Evolutionary conservation across 1,140 invertebrate genomes (phyloP).

Genomic region (Oscheius sp.): DNA sequence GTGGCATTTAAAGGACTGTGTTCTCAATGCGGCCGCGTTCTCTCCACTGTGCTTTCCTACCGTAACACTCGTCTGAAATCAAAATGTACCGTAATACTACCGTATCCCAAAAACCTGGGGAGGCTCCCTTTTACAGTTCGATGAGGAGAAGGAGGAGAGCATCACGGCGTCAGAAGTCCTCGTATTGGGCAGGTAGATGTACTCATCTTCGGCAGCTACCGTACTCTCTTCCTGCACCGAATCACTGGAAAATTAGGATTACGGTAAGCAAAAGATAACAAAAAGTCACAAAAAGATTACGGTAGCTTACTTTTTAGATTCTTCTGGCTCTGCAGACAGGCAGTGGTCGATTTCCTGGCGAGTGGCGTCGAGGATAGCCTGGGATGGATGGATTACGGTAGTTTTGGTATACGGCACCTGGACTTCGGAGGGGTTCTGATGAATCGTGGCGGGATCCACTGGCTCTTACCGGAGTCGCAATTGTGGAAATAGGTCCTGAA

Average conservation of each 20-base stretch:
- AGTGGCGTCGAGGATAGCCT: constrained; percentile 11
- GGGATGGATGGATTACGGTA: not conserved
- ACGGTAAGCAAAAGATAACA: not conserved
- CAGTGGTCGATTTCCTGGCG: constrained; percentile 17
- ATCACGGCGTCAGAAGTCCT: not conserved
- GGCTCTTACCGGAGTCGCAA: constrained; percentile 28
- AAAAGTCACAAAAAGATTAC: no score
- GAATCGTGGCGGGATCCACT: constrained; percentile 44
- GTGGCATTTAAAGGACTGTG: constrained; percentile 16
- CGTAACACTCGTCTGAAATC: not conserved
- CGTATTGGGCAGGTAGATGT: not conserved
- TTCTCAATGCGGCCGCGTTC: not conserved
- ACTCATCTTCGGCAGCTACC: not conserved
- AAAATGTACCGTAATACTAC: not conserved
- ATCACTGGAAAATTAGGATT: not conserved
- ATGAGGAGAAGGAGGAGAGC: not conserved
- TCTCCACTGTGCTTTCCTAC: not conserved
- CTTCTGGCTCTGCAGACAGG: not conserved
- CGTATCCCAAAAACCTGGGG: no score
- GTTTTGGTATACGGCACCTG: not conserved
- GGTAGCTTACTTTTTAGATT: constrained; percentile 14
- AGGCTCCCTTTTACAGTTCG: no score
- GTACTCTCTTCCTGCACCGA: constrained; percentile 2
- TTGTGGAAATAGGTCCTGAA: constrained; percentile 38
- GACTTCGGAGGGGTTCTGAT: constrained; percentile 35